These are phyloP conservation scores for Lycopodina hypogea DNA, from an alignment of 37 sponge, comb jelly and placozoan species.

Conservation along the genomic window DNA sequence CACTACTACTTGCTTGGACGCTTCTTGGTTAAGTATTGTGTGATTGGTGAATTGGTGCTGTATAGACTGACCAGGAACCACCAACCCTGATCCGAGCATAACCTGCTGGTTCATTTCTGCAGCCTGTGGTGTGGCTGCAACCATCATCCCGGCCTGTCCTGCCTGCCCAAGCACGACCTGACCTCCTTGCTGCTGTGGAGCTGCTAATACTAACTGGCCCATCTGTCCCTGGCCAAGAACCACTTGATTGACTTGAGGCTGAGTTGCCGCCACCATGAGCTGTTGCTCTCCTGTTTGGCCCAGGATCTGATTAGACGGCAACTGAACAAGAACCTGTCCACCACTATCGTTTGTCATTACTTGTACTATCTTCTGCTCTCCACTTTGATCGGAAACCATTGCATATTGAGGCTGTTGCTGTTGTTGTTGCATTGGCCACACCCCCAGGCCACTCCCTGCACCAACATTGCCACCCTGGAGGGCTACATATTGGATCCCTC, in stretches of 20 bases:
- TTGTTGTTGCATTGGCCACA: background rate
- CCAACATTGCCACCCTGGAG: constrained; percentile 2
- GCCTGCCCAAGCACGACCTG: constrained; percentile 5
- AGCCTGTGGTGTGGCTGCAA: background rate
- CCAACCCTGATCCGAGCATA: background rate
- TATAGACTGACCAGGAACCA: too few species aligned
- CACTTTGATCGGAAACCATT: background rate
- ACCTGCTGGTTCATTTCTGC: background rate
- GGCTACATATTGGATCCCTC: constrained; percentile 26
- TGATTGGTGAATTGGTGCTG: too few species aligned
- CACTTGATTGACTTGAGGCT: background rate
- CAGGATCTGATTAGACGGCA: background rate
- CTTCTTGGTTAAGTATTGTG: too few species aligned
- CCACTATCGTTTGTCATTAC: constrained; percentile 2
- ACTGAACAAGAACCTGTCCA: constrained; percentile 19
- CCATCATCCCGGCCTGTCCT: background rate
- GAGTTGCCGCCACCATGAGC: background rate
- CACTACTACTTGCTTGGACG: too few species aligned
- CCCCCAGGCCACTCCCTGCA: background rate
- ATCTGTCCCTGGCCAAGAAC: background rate
- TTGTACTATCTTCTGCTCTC: background rate
- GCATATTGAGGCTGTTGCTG: constrained; percentile 12
- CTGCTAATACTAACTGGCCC: background rate
- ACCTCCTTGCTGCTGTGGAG: background rate
- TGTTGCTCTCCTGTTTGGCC: background rate